Evolutionary conservation across 2,888 invertebrate species (phyloP).

Genomic region (Bombylius discolor): DNA sequence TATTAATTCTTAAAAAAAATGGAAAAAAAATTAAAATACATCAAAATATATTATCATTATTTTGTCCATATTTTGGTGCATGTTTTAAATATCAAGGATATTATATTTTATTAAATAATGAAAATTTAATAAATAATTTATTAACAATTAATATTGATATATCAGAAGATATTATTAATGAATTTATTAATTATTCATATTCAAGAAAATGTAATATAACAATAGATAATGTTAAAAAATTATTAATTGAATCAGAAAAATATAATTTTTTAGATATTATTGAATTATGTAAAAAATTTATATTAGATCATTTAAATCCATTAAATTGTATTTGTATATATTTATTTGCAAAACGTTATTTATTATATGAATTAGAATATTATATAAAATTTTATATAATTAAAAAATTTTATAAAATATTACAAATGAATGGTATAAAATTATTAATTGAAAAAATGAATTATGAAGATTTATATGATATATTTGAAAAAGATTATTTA

Average conservation of each 20-base stretch:
- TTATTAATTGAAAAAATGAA: constrained; percentile 43
- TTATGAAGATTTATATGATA: constrained; percentile 47
- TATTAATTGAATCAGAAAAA: constrained; percentile 57
- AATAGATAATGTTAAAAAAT: constrained; percentile 52
- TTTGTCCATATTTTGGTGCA: constrained; percentile 60
- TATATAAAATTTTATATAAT: constrained; percentile 46
- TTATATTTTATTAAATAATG: constrained; percentile 29
- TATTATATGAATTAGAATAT: constrained; percentile 52
- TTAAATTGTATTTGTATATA: no score
- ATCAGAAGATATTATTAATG: constrained; percentile 45
- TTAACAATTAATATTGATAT: constrained; percentile 48
- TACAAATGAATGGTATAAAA: constrained; percentile 29
- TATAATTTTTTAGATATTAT: constrained; percentile 61
- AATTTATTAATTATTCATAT: constrained; percentile 63
- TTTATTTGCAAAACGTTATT: constrained; percentile 51
- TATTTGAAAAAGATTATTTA: constrained; percentile 55
- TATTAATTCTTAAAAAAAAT: constrained; percentile 23
- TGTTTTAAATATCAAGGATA: constrained; percentile 11
- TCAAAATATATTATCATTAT: constrained; percentile 55
- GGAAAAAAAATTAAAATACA: constrained; percentile 51
- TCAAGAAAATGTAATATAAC: constrained; percentile 53
- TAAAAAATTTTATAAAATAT: constrained; percentile 46
- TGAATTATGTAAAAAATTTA: constrained; percentile 40
- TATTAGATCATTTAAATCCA: no score
- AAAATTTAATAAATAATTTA: constrained; percentile 38